Conservation (phyloP, 2,797 vertebrate species). For the Numenius phaeopus region DNA sequence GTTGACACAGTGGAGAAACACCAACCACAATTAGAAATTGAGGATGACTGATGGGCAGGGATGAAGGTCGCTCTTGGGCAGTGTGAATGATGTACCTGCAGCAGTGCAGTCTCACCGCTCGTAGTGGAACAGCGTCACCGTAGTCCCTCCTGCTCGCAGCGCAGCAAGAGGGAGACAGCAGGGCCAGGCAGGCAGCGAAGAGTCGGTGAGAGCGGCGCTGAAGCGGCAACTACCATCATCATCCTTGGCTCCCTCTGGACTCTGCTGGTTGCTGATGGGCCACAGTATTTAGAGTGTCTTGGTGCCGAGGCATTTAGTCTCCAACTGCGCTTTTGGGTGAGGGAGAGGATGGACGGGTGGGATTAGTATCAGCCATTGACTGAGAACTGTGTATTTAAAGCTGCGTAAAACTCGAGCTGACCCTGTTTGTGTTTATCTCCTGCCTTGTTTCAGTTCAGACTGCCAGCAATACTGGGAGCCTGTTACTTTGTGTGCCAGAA, state of each 20-base stretch:
- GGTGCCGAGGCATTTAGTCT: neutral
- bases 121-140: accelerated
- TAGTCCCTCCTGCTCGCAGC: neutral
- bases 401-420: neutral
- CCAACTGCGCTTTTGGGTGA: neutral
- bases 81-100: neutral
- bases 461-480: neutral
- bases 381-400: neutral
- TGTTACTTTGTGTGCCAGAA: neutral
- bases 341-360: neutral
- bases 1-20: neutral
- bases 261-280: neutral
- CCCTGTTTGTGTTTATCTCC: neutral
- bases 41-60: neutral
- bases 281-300: neutral
- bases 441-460: neutral
- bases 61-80: neutral
- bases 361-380: neutral
- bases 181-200: neutral
- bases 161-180: neutral
- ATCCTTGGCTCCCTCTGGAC: neutral
- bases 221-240: accelerated
- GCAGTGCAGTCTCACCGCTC: neutral
- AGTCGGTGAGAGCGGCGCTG: accelerated
- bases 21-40: neutral